Base-by-base conservation (phyloP, 2,888 invertebrate genomes). In the Rotaria magnacalcarata region DNA sequence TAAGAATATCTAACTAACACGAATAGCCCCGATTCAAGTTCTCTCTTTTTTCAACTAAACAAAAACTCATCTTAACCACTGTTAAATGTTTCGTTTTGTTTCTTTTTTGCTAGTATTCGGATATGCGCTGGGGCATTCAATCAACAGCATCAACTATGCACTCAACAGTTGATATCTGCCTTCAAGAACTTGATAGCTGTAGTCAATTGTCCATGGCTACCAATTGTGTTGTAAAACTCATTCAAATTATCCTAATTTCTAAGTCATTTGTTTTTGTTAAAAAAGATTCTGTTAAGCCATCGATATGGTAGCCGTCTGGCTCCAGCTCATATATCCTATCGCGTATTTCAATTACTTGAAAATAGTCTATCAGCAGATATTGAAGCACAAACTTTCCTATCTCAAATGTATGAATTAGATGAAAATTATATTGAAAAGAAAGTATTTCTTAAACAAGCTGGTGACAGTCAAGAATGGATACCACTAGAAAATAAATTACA, bases 111-210 rank as follows among this genome's bases (percentile, higher is more conserved):
- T 60, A 60, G 58, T 60, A 60, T 27, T 60, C 58, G 2, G 58
- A 60, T 60, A 60, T 60, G 58, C n/a, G 58, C 4, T 60, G 58
- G 58, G 58, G 58, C n/a, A 60, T 60, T 60, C 58, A 27, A 60
- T 60, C 67, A 14, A 34, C n/a, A 14, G 67, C 34, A 67, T 27
- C 67, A 14, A 67, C 21, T 27, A 34, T 34, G 27, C 67, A 67
- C 34, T 16, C 67, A 67, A 67, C 67, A 5, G 34, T 67, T 11
- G 67, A 67, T 5, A 67, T 67, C 34, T 67, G 67, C 14, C 27
- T 67, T 6, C 67, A 67, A 67, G 67, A 67, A 67, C 67, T 67
- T 67, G 67, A 67, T 34, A 27, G 14, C 34, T 67, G 27, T 16
- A 34, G 27, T 67, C 67, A 34, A 27, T 67, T 67, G 34, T 67